phyloP scores from a whole-genome alignment of 2,888 invertebrate species.

The Ptycholaimellus sp. region DNA sequence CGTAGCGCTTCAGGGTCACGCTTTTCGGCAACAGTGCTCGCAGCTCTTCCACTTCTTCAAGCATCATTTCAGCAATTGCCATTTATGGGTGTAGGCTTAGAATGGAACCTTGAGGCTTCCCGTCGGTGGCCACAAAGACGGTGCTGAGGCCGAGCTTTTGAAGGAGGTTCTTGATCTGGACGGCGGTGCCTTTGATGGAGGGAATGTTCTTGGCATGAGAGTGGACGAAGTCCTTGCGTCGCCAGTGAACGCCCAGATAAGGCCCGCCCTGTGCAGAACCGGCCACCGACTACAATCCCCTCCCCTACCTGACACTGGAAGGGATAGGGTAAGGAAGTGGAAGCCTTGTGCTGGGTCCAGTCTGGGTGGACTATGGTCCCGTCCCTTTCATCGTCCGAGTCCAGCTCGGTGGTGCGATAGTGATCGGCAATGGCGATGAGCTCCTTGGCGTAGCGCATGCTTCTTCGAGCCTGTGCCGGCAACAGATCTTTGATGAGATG shows the following conservation, averaged over 20 bases:
- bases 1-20: slow-evolving; percentile 7
- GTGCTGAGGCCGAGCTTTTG: slow-evolving; percentile 36
- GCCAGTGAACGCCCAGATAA: slow-evolving; percentile 59
- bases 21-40: slow-evolving; percentile 27
- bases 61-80: neutral
- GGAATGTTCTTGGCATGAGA: slow-evolving; percentile 51
- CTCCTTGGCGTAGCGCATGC: slow-evolving; percentile 58
- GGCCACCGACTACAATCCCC: neutral
- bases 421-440: slow-evolving; percentile 43
- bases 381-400: slow-evolving; percentile 11
- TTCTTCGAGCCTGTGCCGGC: slow-evolving; percentile 37
- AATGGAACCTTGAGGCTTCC: slow-evolving; percentile 20
- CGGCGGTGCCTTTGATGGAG: slow-evolving; percentile 46
- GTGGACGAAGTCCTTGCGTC: slow-evolving; percentile 60
- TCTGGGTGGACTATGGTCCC: slow-evolving; percentile 7
- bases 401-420: slow-evolving; percentile 37
- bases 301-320: too few species aligned
- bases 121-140: slow-evolving; percentile 66
- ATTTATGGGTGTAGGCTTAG: neutral
- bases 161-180: slow-evolving; percentile 43
- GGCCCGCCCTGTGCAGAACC: slow-evolving; percentile 33
- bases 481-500: too few species aligned
- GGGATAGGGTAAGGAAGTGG: too few species aligned
- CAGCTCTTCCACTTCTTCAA: slow-evolving; percentile 29
- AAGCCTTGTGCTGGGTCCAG: too few species aligned